A percentile compares a stretch with the other conserved stretches of the same genome.
These are phyloP conservation scores for Harpagifer antarcticus DNA, from an alignment of 2,797 vertebrate species.

Conservation along the genomic window DNA sequence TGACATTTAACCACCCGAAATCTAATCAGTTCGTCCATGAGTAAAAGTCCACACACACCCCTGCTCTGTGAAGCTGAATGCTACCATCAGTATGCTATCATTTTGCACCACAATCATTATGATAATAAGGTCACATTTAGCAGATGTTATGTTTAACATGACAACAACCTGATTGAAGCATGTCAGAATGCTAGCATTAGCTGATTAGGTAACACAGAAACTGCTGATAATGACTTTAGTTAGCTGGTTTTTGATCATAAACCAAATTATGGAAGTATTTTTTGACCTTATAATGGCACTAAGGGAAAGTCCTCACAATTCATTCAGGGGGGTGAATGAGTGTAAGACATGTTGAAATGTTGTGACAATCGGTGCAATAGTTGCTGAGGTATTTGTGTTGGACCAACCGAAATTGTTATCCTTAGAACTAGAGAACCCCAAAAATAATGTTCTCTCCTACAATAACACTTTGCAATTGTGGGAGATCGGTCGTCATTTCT, in stretches of 20 bases:
- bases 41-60: too few species aligned
- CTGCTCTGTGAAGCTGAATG: neutral
- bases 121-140: neutral
- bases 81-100: too few species aligned
- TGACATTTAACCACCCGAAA: too few species aligned
- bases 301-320: neutral
- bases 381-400: neutral
- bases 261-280: neutral
- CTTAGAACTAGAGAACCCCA: neutral
- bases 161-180: neutral
- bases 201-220: neutral
- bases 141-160: neutral
- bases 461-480: neutral
- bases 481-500: neutral
- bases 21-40: too few species aligned
- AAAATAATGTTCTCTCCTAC: too few species aligned
- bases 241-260: neutral
- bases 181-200: neutral
- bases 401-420: neutral
- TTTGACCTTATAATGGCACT: neutral
- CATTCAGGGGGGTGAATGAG: neutral
- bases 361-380: neutral
- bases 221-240: too few species aligned
- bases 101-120: too few species aligned
- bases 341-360: too few species aligned